Evolutionary conservation across 2,797 vertebrate species (phyloP).

Genomic region (Melanotaenia parkinsoni): DNA sequence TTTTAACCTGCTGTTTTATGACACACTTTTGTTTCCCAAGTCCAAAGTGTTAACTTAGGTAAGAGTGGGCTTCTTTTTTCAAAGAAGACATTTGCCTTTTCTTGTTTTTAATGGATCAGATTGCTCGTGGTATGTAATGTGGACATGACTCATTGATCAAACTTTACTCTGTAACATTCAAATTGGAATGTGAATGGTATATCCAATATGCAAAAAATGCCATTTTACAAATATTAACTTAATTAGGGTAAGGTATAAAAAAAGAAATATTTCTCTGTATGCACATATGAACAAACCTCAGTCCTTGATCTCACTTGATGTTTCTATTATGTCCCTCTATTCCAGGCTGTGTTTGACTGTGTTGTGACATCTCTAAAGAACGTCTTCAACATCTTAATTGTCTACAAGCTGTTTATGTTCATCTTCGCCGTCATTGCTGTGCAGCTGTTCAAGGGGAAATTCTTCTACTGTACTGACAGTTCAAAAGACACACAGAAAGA

Average conservation of each 20-base stretch:
- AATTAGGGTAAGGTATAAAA: neutral
- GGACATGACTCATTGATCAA: neutral
- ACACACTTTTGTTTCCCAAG: no score
- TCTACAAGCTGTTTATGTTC: constrained; percentile 99
- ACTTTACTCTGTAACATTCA: neutral
- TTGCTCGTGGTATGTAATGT: neutral
- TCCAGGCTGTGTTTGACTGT: constrained; percentile 96
- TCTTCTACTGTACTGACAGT: constrained; percentile 98
- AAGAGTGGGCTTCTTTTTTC: no score
- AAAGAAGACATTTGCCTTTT: no score
- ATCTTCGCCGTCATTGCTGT: constrained; percentile 99
- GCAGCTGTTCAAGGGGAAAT: constrained; percentile 98
- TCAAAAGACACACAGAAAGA: constrained; percentile 97
- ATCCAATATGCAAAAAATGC: neutral
- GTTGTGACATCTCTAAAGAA: constrained; percentile 98
- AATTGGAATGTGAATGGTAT: neutral
- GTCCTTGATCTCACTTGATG: neutral
- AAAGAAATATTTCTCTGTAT: neutral
- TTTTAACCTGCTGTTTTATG: no score
- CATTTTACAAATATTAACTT: no score
- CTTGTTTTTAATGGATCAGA: no score
- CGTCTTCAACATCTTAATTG: constrained; percentile 98
- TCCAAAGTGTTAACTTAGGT: no score
- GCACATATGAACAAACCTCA: neutral
- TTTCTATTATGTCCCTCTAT: constrained; percentile 21